Base-by-base conservation (phyloP, 2,113 vertebrate genomes). In the Craseonycteris thonglongyai region DNA sequence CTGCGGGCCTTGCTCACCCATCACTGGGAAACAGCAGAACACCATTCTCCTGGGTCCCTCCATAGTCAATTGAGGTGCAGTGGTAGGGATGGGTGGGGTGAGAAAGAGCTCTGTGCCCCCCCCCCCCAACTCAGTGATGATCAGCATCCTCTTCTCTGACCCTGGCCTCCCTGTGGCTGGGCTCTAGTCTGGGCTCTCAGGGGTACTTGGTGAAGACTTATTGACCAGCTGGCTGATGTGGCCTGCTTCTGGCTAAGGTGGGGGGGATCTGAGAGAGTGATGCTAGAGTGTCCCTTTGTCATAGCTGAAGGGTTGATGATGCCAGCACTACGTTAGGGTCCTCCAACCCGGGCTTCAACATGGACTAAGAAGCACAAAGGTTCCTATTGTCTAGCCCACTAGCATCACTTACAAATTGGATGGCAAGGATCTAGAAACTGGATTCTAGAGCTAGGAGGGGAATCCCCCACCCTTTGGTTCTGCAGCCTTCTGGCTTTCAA, bases 371-470 rank as follows among this genome's bases (percentile, higher is more conserved):
- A 61, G 16, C 21, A 33, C n/a, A 8, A 9, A 30, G 4, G 24
- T 16, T 51, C 19, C 71, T 80, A 12, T 24, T 38, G n/a, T 19
- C 51, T 30, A 45, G 47, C 21, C 24, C 28, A 21, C 35, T 13
- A 71, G 24, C 54, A 42, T 94, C 56, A 78, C 35, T 63, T 72
- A 33, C 19, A 38, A 69, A 84, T 81, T 56, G 61, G 56, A 84
- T 49, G 91, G 81, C 63, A 33, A 66, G 61, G 16, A 24, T 56
- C 28, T 38, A 82, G 83, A 82, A 91, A 65, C 14, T 19, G 26
- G 49, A 76, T 68, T 65, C 38, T 74, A 51, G 90, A 87, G 40
- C 16, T 19, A 65, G 54, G 51, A 19, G 54, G 30, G 45, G 30
- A 56, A 5, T 81, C 79, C 30, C 72, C 83, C 79, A 71, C 7